phyloP scores from a whole-genome alignment of 1,140 invertebrate genomes.

The Bombus waltoni region DNA sequence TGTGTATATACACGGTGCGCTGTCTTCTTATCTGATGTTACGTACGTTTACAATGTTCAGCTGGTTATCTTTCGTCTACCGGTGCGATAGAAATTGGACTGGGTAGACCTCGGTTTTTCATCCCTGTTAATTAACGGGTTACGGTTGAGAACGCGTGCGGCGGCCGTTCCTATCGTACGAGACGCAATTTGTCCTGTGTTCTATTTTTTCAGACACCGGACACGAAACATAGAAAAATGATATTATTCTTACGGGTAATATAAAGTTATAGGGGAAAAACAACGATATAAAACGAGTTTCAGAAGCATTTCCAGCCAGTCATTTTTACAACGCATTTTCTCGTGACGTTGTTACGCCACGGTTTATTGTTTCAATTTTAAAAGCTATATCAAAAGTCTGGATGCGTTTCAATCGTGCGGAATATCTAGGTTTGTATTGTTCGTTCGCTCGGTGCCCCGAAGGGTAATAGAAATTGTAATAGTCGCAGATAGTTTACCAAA shows the following conservation, averaged over 20 bases:
- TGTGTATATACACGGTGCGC: slow-evolving; percentile 29
- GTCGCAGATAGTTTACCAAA: neutral
- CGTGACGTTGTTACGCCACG: neutral
- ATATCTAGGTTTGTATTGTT: neutral
- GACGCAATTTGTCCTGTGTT: neutral
- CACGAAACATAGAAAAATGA: neutral
- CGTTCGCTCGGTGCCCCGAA: neutral
- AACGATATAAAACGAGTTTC: neutral
- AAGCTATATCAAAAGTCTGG: neutral
- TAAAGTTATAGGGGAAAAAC: neutral
- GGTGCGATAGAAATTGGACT: neutral
- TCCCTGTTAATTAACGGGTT: neutral
- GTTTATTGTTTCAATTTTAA: neutral
- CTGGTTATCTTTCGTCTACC: neutral
- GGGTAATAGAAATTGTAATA: neutral
- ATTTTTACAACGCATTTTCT: neutral
- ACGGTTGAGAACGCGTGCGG: neutral
- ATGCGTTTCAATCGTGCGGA: neutral
- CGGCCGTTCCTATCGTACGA: neutral
- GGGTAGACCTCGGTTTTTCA: neutral
- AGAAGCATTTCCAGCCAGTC: neutral
- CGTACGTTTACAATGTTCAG: slow-evolving; percentile 36
- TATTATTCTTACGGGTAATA: neutral
- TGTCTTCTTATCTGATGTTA: slow-evolving; percentile 45
- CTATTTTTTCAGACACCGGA: too few relatives aligned